Evolutionary conservation across 2,888 invertebrate genomes (phyloP).

Genomic region (Pilophorus perplexus): DNA sequence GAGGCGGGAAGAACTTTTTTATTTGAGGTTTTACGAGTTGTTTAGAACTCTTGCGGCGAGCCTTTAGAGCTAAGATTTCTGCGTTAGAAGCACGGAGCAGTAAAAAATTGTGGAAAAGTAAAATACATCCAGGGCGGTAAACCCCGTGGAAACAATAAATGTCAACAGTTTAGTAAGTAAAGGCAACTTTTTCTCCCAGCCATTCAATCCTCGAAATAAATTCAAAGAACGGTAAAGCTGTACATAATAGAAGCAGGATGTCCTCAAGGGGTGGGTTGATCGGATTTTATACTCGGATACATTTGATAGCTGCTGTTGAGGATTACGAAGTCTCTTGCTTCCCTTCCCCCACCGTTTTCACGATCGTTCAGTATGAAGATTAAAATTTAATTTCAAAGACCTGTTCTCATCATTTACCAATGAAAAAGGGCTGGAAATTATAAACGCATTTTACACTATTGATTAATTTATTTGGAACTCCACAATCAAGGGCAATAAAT

Average conservation of each 20-base stretch:
- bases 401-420: no score
- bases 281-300: background rate
- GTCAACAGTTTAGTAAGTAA: slow-evolving; percentile 3
- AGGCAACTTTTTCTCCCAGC: background rate
- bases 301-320: background rate
- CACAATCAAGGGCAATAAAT: no score
- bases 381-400: no score
- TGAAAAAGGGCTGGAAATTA: no score
- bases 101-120: background rate
- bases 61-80: background rate
- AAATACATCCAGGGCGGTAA: background rate
- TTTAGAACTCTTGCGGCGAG: background rate
- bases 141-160: background rate
- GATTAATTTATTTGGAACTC: no score
- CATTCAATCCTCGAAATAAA: slow-evolving; percentile 2
- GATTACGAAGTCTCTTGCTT: slow-evolving; percentile 4
- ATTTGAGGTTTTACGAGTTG: slow-evolving; percentile 3
- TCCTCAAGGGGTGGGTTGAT: background rate
- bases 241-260: background rate
- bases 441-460: no score
- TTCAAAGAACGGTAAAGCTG: background rate
- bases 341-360: no score
- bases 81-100: background rate
- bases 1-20: background rate
- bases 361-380: no score